Conservation (phyloP, 2,797 vertebrate genomes). For the Sphaeramia orbicularis region DNA sequence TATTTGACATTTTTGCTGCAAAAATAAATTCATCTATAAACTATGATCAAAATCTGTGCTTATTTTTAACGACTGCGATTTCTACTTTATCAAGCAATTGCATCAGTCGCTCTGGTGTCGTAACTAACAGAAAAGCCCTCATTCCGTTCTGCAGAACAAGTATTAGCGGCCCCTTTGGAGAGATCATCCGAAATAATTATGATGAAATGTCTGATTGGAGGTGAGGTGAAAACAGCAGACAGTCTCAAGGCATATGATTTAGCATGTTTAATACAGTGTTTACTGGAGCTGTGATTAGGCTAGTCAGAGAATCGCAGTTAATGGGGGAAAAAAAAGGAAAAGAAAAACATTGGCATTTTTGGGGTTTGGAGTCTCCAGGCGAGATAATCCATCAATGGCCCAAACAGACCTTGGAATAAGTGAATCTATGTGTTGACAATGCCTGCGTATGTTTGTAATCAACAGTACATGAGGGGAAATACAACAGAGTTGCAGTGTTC, state of each 20-base stretch:
- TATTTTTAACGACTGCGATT: too few relatives aligned
- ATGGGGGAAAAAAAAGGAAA: slow-evolving; percentile 47
- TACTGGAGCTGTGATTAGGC: slow-evolving; percentile 48
- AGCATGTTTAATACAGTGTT: slow-evolving; percentile 48
- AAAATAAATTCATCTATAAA: too few relatives aligned
- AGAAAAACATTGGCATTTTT: slow-evolving; percentile 69
- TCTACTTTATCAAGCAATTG: background rate
- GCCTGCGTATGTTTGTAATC: slow-evolving; percentile 79
- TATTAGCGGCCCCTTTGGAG: slow-evolving; percentile 32
- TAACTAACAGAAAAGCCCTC: slow-evolving; percentile 18
- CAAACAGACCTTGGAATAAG: slow-evolving; percentile 70
- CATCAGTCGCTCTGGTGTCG: background rate
- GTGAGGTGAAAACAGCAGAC: slow-evolving; percentile 45
- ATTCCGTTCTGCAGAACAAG: slow-evolving; percentile 31
- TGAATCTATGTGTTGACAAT: slow-evolving; percentile 76
- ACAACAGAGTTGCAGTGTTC: slow-evolving; percentile 69
- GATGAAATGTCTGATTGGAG: slow-evolving; percentile 51
- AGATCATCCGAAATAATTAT: slow-evolving; percentile 49
- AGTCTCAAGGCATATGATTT: slow-evolving; percentile 55
- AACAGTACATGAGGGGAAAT: slow-evolving; percentile 76
- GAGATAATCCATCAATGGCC: slow-evolving; percentile 76
- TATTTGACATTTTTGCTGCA: too few relatives aligned
- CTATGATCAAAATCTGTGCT: too few relatives aligned
- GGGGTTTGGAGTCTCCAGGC: slow-evolving; percentile 59
- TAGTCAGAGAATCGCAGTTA: slow-evolving; percentile 53